Conservation (phyloP, 2,888 invertebrate genomes). For the Nebria brevicollis region DNA sequence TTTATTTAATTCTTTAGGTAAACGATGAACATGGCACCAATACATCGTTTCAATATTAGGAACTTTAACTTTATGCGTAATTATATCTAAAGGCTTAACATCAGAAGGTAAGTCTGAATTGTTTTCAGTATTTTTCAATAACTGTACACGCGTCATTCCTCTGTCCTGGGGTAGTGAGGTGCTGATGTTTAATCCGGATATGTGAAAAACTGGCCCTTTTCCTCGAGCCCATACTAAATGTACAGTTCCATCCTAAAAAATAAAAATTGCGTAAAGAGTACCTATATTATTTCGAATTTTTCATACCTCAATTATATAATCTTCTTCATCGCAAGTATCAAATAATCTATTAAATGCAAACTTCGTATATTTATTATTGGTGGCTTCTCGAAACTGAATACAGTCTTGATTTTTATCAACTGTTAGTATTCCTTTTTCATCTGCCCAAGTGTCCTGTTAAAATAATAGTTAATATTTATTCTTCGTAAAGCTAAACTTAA, state of each 20-base stretch:
- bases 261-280: constrained; percentile 9
- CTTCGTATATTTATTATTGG: constrained; percentile 67
- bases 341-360: constrained; percentile 82
- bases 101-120: constrained; percentile 63
- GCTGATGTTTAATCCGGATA: constrained; percentile 72
- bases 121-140: constrained; percentile 67
- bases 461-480: constrained; percentile 44
- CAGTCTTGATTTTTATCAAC: constrained; percentile 82
- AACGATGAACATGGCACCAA: constrained; percentile 90
- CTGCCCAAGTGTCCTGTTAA: constrained; percentile 78
- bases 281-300: not conserved
- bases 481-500: not conserved
- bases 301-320: constrained; percentile 79
- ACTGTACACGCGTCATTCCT: constrained; percentile 82
- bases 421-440: constrained; percentile 72
- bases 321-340: constrained; percentile 83
- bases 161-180: constrained; percentile 67
- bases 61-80: constrained; percentile 74
- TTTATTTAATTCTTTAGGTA: constrained; percentile 75
- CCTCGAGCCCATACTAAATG: constrained; percentile 89
- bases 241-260: constrained; percentile 83
- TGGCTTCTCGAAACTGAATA: constrained; percentile 66
- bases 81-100: constrained; percentile 70
- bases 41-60: constrained; percentile 93
- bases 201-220: constrained; percentile 74